These are phyloP conservation scores for Callosobruchus maculatus DNA, from an alignment of 2,888 invertebrate genomes.

Conservation along the genomic window DNA sequence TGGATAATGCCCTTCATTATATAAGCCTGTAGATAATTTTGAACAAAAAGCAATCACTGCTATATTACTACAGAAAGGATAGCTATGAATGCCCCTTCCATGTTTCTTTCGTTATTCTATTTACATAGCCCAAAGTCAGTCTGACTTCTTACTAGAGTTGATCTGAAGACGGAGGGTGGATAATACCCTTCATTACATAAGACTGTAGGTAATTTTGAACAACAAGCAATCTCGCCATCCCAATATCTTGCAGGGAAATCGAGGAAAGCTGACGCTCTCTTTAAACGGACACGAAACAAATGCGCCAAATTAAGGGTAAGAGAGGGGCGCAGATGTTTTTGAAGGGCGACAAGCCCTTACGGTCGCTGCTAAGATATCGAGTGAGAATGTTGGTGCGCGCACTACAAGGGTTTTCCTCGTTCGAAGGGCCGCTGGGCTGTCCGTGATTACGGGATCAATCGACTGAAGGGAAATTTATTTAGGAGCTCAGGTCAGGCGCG, in stretches of 20 bases:
- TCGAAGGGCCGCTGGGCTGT: background rate
- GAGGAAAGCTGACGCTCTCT: background rate
- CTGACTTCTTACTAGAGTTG: too few species aligned
- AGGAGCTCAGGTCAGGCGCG: background rate
- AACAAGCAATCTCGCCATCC: background rate
- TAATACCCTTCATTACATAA: background rate
- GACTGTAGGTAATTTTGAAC: background rate
- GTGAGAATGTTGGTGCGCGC: background rate
- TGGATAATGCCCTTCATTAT: too few species aligned
- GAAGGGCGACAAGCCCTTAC: constrained; percentile 12
- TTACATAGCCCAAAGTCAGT: too few species aligned
- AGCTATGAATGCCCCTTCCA: too few species aligned
- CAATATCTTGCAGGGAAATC: background rate
- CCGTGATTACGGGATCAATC: background rate
- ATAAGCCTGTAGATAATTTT: too few species aligned
- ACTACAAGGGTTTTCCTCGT: background rate
- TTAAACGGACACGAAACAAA: background rate
- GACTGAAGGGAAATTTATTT: background rate
- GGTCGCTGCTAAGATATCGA: background rate
- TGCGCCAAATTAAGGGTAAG: constrained; percentile 3
- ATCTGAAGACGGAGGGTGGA: too few species aligned
- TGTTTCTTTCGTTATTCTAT: too few species aligned
- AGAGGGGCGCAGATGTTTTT: constrained; percentile 20
- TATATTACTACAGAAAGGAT: too few species aligned
- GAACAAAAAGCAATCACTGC: too few species aligned